phyloP scores from a whole-genome alignment of 2,797 vertebrate species.

The Oreonectes daqikongensis region DNA sequence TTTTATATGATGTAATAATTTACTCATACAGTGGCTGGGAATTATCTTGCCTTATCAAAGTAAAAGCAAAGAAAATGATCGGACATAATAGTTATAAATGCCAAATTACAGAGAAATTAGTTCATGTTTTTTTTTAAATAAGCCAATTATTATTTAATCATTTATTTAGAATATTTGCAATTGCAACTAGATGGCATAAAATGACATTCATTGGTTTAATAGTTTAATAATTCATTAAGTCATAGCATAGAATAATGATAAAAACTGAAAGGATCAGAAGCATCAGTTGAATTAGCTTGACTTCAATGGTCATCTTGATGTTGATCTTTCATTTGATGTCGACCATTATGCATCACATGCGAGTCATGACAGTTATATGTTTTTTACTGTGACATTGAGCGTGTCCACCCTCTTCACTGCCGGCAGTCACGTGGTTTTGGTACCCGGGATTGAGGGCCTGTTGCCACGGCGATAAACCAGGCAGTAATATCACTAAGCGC shows the following conservation, averaged over 20 bases:
- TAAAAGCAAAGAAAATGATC: too few relatives aligned
- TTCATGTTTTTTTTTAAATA: too few relatives aligned
- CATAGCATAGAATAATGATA: too few relatives aligned
- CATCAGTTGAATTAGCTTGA: background rate
- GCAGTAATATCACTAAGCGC: slow-evolving; percentile 82
- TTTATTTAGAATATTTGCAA: background rate
- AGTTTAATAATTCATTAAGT: too few relatives aligned
- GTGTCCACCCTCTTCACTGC: slow-evolving; percentile 57
- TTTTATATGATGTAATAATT: background rate
- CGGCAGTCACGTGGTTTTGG: slow-evolving; percentile 73
- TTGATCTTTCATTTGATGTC: background rate
- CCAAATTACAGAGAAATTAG: too few relatives aligned
- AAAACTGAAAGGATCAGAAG: background rate
- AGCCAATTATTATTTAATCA: background rate
- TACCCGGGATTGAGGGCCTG: slow-evolving; percentile 77
- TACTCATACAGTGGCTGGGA: background rate
- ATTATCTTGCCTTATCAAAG: too few relatives aligned
- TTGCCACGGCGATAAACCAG: slow-evolving; percentile 81
- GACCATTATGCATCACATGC: background rate
- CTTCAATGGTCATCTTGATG: background rate
- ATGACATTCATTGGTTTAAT: background rate
- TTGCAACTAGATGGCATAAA: background rate
- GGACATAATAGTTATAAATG: too few relatives aligned
- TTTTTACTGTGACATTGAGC: slow-evolving; percentile 7
- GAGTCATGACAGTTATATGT: background rate